A percentile compares a stretch with the other conserved stretches of the same genome.
Conservation (phyloP, 1,140 invertebrate genomes). For the Brachionus rotundiformis region DNA sequence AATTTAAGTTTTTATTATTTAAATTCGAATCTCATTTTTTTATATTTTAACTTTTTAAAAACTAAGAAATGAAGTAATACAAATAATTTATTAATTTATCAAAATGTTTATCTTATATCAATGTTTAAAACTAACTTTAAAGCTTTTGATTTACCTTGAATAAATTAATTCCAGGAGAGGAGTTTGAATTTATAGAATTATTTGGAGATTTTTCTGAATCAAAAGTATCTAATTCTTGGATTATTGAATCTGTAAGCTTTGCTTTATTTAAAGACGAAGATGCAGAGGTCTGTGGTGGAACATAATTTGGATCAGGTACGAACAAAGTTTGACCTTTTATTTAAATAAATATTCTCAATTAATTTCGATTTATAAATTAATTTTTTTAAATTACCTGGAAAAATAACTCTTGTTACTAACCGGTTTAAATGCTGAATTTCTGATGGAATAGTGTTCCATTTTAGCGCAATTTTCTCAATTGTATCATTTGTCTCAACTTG, state of each 20-base stretch:
- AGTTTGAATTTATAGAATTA: neutral
- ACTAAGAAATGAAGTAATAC: no score
- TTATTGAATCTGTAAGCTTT: constrained; percentile 10
- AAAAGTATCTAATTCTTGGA: constrained; percentile 13
- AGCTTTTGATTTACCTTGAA: constrained; percentile 26
- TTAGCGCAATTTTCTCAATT: constrained; percentile 48
- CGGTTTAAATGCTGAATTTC: constrained; percentile 46
- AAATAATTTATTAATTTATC: no score
- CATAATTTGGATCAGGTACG: constrained; percentile 40
- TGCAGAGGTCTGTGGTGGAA: neutral
- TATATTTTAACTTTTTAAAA: neutral
- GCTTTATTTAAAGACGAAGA: neutral
- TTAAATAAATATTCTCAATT: neutral
- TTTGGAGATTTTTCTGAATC: neutral
- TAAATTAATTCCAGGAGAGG: constrained; percentile 2
- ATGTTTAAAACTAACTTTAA: neutral
- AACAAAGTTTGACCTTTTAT: neutral
- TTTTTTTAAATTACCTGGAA: neutral
- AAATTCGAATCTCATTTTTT: neutral
- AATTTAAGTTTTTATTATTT: no score
- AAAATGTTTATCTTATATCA: neutral
- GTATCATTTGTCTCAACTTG: constrained; percentile 28
- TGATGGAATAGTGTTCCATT: constrained; percentile 49
- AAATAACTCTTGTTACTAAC: constrained; percentile 37
- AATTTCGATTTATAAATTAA: neutral